These are phyloP conservation scores for Ptychodera flava DNA, from an alignment of 35 echinoderm and acorn worm species.

Conservation along the genomic window DNA sequence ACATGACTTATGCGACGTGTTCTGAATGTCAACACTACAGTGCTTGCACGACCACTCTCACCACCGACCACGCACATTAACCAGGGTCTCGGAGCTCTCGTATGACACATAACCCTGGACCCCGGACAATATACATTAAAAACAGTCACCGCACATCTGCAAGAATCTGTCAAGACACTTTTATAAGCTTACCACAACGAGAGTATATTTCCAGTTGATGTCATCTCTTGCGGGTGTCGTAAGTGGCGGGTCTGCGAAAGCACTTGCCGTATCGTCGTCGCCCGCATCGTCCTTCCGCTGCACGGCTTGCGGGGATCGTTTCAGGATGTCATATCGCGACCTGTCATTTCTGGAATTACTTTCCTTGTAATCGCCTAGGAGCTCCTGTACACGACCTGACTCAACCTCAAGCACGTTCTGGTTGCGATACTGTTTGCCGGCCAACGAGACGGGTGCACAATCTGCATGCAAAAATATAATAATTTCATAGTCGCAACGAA, in stretches of 20 bases:
- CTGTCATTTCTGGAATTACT: neutral
- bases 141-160: neutral
- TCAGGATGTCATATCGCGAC: neutral
- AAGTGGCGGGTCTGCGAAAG: neutral
- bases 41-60: too few species aligned
- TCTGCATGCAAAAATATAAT: too few species aligned
- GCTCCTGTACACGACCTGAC: neutral
- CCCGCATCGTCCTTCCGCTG: neutral
- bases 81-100: too few species aligned
- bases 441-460: neutral
- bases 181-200: neutral
- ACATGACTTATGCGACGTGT: too few species aligned
- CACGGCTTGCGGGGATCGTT: neutral
- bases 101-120: too few species aligned
- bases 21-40: too few species aligned
- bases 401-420: neutral
- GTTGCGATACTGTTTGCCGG: neutral
- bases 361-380: neutral
- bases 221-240: neutral
- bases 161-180: neutral
- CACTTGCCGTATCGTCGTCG: neutral
- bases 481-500: too few species aligned
- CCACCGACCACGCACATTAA: too few species aligned
- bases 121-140: neutral
- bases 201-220: neutral